A percentile compares a stretch with the other conserved stretches of the same genome.
Conservation (phyloP, 2,113 vertebrate species). For the Argyrosomus japonicus region DNA sequence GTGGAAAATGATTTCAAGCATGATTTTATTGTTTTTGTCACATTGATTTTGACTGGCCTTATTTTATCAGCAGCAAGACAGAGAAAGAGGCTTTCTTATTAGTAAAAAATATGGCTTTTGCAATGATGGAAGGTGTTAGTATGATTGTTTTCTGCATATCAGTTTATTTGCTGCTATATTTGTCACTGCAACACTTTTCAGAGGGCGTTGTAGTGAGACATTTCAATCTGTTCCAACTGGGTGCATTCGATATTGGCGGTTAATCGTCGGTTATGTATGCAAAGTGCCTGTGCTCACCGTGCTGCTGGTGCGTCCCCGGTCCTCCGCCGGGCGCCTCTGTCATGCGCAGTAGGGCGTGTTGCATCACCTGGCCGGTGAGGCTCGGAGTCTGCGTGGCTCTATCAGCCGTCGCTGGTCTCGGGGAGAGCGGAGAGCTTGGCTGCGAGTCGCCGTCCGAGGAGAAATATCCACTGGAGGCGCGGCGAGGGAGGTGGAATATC, state of each 20-base stretch:
- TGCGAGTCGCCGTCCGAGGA: constrained; percentile 90
- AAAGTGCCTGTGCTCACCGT: constrained; percentile 77
- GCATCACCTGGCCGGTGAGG: constrained; percentile 85
- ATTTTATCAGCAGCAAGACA: not conserved
- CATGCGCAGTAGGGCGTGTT: constrained; percentile 75
- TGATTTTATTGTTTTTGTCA: not conserved
- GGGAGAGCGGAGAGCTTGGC: constrained; percentile 82
- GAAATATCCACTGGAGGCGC: constrained; percentile 94
- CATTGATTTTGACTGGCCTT: not conserved
- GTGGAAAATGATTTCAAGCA: not conserved
- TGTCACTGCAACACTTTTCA: not conserved
- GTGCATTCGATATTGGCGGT: not conserved
- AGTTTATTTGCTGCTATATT: not conserved
- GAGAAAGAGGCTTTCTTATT: no score
- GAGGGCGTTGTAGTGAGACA: not conserved
- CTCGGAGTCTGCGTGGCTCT: constrained; percentile 93
- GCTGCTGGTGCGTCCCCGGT: constrained; percentile 38
- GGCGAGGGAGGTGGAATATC: constrained; percentile 86
- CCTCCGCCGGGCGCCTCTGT: constrained; percentile 51
- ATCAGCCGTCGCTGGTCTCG: constrained; percentile 77
- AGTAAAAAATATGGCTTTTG: not conserved
- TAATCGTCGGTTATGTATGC: not conserved
- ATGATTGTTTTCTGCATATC: no score
- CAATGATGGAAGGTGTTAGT: not conserved
- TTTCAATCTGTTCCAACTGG: not conserved